Base-by-base conservation (phyloP, 2,797 vertebrate genomes). In the Peromyscus eremicus region DNA sequence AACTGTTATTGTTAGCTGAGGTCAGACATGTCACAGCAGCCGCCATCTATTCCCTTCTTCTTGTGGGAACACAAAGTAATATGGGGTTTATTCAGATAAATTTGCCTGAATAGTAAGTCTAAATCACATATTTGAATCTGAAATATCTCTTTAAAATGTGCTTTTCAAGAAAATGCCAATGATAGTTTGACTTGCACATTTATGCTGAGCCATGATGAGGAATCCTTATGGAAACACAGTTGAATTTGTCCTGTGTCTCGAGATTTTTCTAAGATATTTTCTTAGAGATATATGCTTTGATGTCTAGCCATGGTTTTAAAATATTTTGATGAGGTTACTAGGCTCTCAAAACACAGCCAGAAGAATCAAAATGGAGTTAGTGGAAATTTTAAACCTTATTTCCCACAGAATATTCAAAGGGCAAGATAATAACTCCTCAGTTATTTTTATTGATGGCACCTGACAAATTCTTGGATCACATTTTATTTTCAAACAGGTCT, bases 401-500 rank as follows among this genome's bases (percentile, higher is more conserved):
- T 90, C 34, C 43, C 43, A 92, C 14, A 91, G 70, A 91, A 80
- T 57, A 95, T 62, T 86, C 64, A 79, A 93, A 92, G 52, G 19
- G 13, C 77, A 91, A 16, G 29, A 34, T 71, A 64, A n/a, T 12
- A 27, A 40, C 64, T 76, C 17, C 17, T 89, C 40, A 49, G 81
- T 81, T 82, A 49, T 9, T 77, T 95, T 68, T 95, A 77, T 94
- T 91, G 93, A 94, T 92, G 46, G n/a, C 64, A 96, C 1, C 68
- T 95, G 43, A 73, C 29, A 96, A 94, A 91, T 23, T 93, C 70
- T 96, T 62, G 37, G 16, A 37, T 88, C 93, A 83, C 43, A 71
- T 83, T 83, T 85, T 93, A 75, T 94, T 96, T 96, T 96, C 79
- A 94, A 96, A 92, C 49, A 94, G 57, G 68, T 40, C 23, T 96